These are phyloP conservation scores for Chromoteleia sp. DNA, from an alignment of 2,888 invertebrate species.

Conservation along the genomic window DNA sequence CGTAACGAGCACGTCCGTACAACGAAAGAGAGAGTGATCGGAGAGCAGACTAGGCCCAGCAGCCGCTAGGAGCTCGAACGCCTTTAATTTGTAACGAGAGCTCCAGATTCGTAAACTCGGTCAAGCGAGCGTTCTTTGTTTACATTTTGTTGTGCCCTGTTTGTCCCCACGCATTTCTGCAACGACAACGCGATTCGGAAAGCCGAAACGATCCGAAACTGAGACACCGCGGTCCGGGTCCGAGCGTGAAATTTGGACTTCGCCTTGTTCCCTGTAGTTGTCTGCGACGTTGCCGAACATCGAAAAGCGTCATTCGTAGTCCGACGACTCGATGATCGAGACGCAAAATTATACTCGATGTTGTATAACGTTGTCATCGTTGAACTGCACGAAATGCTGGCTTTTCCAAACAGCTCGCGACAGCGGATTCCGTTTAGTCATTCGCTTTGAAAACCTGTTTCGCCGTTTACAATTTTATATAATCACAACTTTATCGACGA, in stretches of 20 bases:
- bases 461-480: not conserved
- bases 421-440: not conserved
- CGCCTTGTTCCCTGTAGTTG: no score
- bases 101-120: slow-evolving; percentile 38
- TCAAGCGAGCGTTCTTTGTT: slow-evolving; percentile 33
- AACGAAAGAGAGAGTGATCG: slow-evolving; percentile 65
- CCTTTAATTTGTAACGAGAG: slow-evolving; percentile 31
- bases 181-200: no score
- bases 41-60: slow-evolving; percentile 20
- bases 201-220: no score
- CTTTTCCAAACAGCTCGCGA: not conserved
- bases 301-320: not conserved
- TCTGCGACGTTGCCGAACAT: no score
- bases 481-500: not conserved
- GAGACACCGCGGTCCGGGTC: not conserved
- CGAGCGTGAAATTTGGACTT: not conserved
- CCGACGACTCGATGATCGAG: not conserved
- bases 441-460: not conserved
- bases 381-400: not conserved
- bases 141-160: slow-evolving; percentile 5
- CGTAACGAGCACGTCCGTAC: slow-evolving; percentile 52
- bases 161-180: not conserved
- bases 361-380: no score
- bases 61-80: slow-evolving; percentile 21
- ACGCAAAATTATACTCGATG: not conserved